A percentile compares a stretch with the other conserved stretches of the same genome.
Evolutionary conservation across 2,888 invertebrate species (phyloP).

Genomic region (Watsonalla cultraria): DNA sequence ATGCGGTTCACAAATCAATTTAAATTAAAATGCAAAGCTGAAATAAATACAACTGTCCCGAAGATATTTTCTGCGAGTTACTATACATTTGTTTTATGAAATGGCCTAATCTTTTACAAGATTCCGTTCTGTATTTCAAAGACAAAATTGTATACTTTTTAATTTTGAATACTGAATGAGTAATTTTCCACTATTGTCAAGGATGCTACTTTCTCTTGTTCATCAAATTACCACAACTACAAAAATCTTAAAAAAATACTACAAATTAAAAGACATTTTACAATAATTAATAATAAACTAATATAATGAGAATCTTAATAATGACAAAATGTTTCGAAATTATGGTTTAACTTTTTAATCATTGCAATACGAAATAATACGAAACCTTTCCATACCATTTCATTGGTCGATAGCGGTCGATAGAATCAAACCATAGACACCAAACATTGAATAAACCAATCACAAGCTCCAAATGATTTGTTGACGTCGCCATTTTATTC

Average conservation of each 20-base stretch:
- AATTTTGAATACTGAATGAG: slow-evolving; percentile 57
- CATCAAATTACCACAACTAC: background rate
- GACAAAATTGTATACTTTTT: slow-evolving; percentile 68
- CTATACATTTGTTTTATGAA: slow-evolving; percentile 80
- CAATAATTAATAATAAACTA: background rate
- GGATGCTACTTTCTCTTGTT: slow-evolving; percentile 27
- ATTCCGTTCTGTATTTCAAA: slow-evolving; percentile 78
- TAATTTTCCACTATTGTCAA: slow-evolving; percentile 53
- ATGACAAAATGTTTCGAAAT: too few species aligned
- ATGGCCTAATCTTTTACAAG: slow-evolving; percentile 80
- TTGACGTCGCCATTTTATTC: slow-evolving; percentile 4
- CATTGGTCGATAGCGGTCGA: background rate
- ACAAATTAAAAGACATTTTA: too few species aligned
- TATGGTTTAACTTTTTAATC: too few species aligned
- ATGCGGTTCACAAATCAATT: slow-evolving; percentile 74
- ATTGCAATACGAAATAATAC: background rate
- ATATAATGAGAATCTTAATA: too few species aligned
- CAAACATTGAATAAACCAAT: slow-evolving; percentile 2
- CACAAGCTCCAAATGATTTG: background rate
- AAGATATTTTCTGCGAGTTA: slow-evolving; percentile 79
- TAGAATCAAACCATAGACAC: slow-evolving; percentile 4
- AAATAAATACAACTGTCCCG: slow-evolving; percentile 78
- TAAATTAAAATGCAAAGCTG: slow-evolving; percentile 77
- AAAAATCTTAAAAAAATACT: background rate
- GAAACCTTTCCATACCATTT: background rate